Evolutionary conservation across 2,888 invertebrate genomes (phyloP), one percentile per base, ranked within the genome.

Genomic region (Conchocele bisecta): DNA sequence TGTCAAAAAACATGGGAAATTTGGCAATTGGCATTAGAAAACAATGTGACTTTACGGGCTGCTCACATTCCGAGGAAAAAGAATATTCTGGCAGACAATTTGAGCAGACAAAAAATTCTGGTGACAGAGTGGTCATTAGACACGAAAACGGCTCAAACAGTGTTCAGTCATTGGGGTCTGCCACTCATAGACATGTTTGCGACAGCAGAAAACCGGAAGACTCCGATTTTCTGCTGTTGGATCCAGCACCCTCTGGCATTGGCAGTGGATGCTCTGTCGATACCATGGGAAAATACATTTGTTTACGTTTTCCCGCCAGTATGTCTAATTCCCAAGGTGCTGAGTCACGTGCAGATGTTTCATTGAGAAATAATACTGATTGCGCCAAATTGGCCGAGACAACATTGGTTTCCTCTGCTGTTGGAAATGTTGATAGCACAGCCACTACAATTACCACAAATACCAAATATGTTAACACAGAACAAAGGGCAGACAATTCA

Each of bases 251-350:
- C n/a, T 11, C 31, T 37, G 56, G 70, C 75, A 11, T 46, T 22
- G 46, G 63, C 71, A 51, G 29, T 72, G 39, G 72, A 78, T 70
- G 71, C 72, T 20, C 63, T 79, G 39, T 54, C 58, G 7, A 64
- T 73, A 39, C 13, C 56, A n/a, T 75, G 70, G 70, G 61, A 42
- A 33, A 58, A 54, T 24, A 67, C 68, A 60, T 64, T 48, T 53
- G 75, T 64, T 9, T 75, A 75, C 57, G 76, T 72, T 2, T 77
- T 60, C 26, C 76, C 72, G 11, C 76, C 69, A 26, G 42, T 57
- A 1, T 51, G 50, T 28, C 39, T 72, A 37, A 69, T 78, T 24
- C 75, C 68, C 3, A 58, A 48, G 51, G 57, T 75, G 22, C 64
- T 77, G 11, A 15, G 57, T 20, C 50, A 70, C 51, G 63, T 73